These are phyloP conservation scores for Pangasius djambal DNA, from an alignment of 2,797 vertebrate species.

Conservation along the genomic window DNA sequence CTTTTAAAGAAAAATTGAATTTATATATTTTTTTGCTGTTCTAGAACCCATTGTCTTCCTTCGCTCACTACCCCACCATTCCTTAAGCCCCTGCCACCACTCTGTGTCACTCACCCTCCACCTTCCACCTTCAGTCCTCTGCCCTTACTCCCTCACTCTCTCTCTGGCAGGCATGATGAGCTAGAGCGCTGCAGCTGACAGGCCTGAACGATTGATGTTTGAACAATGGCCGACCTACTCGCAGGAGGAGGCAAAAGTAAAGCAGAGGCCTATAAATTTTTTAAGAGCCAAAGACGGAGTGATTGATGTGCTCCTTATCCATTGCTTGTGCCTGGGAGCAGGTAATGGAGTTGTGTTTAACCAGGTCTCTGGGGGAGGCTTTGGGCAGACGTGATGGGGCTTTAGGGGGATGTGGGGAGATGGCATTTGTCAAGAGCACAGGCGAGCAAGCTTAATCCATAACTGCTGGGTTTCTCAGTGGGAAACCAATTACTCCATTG, in stretches of 20 bases:
- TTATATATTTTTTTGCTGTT: not conserved
- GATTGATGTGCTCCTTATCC: constrained; percentile 61
- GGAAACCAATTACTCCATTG: constrained; percentile 54
- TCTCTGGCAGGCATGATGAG: constrained; percentile 51
- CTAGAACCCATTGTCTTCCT: constrained; percentile 9
- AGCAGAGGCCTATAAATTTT: constrained; percentile 62
- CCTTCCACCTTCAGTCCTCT: constrained; percentile 24
- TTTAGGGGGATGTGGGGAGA: constrained; percentile 52
- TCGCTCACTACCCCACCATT: constrained; percentile 9
- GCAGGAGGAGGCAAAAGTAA: constrained; percentile 51
- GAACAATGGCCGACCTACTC: constrained; percentile 66
- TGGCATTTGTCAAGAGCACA: constrained; percentile 62
- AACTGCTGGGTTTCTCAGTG: constrained; percentile 52
- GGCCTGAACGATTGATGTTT: constrained; percentile 66
- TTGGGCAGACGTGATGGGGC: constrained; percentile 48
- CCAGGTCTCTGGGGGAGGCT: constrained; percentile 58
- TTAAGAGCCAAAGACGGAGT: constrained; percentile 56
- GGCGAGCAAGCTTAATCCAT: constrained; percentile 53
- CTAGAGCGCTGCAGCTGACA: constrained; percentile 47
- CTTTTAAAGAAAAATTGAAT: not conserved
- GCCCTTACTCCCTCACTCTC: constrained; percentile 19
- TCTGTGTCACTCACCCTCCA: constrained; percentile 34
- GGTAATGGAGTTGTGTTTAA: constrained; percentile 64
- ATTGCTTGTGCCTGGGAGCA: constrained; percentile 58
- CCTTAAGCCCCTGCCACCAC: constrained; percentile 27